Conservation (phyloP, 2,113 vertebrate species). For the Campylomormyrus tamandua region DNA sequence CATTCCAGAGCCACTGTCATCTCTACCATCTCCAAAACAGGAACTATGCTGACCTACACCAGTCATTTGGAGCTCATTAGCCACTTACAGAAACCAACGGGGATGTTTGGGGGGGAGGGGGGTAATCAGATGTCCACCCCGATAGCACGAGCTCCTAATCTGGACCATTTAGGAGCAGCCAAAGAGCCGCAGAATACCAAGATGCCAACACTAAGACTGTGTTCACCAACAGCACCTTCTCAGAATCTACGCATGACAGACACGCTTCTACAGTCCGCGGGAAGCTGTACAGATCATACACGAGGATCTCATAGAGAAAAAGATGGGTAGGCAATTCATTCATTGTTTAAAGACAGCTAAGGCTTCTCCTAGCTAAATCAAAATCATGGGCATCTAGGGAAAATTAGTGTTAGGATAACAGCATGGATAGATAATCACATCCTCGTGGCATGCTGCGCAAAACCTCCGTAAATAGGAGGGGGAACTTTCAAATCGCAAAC, state of each 20-base stretch:
- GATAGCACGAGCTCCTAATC: not conserved
- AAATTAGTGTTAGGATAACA: not conserved
- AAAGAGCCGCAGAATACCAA: not conserved
- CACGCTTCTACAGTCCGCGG: not conserved
- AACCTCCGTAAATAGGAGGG: not conserved
- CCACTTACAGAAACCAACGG: not conserved
- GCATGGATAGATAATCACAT: not conserved
- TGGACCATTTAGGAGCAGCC: not conserved
- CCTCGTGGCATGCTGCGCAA: not conserved
- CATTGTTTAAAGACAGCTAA: not conserved
- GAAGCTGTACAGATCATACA: not conserved
- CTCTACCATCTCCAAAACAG: conserved; percentile 48
- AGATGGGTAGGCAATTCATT: not conserved
- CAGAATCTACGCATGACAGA: not conserved
- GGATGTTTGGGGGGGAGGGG: not conserved
- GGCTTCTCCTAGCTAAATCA: not conserved
- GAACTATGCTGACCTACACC: conserved; percentile 48
- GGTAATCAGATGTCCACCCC: not conserved
- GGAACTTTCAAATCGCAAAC: not conserved
- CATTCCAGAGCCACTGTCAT: conserved; percentile 46
- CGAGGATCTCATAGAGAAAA: not conserved
- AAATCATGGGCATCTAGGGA: not conserved
- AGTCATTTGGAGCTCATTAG: not conserved
- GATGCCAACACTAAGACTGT: not conserved
- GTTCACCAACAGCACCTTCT: not conserved